Percentiles rank a stretch among this genome's conserved stretches.
These are phyloP conservation scores for Aptenodytes patagonicus DNA, from an alignment of 2,113 vertebrate genomes.

Conservation along the genomic window DNA sequence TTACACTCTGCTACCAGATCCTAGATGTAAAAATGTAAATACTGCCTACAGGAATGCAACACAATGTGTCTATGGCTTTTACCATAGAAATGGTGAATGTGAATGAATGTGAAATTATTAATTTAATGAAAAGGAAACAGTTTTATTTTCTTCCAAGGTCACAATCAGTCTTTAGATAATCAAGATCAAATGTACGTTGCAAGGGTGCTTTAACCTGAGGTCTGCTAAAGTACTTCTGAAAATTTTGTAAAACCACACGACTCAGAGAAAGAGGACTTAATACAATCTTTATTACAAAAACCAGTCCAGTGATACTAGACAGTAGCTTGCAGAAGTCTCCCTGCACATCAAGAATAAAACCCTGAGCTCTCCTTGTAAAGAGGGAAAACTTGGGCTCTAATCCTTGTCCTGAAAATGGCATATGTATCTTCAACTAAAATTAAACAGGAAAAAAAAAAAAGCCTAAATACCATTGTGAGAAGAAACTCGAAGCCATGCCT, in stretches of 20 bases:
- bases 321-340: not conserved
- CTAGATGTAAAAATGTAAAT: not conserved
- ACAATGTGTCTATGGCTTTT: not conserved
- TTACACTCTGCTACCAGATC: not conserved
- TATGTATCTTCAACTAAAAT: not conserved
- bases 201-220: not conserved
- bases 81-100: not conserved
- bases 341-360: not conserved
- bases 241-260: not conserved
- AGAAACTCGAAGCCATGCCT: not conserved
- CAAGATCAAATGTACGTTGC: not conserved
- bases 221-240: not conserved
- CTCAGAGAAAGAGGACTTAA: not conserved
- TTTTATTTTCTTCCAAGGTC: not conserved
- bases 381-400: not conserved
- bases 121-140: not conserved
- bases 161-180: not conserved
- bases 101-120: not conserved
- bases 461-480: not conserved
- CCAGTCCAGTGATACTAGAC: not conserved
- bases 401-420: not conserved
- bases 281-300: not conserved
- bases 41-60: not conserved
- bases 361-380: not conserved
- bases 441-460: not conserved